These are phyloP conservation scores for Naja naja DNA, from an alignment of 2,113 vertebrate genomes.

Conservation along the genomic window DNA sequence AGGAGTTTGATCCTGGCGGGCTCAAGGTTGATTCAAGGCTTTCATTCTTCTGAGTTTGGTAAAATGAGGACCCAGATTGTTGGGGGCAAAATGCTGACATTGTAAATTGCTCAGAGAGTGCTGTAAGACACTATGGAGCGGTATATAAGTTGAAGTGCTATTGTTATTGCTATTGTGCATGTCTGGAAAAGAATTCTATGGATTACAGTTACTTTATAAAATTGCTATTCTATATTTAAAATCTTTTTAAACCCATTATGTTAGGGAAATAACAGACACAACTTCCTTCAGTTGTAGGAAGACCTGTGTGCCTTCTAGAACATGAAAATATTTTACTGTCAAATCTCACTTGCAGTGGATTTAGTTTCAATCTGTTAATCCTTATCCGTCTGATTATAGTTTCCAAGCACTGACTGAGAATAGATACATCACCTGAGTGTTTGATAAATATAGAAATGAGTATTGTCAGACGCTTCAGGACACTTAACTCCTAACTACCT, in stretches of 20 bases:
- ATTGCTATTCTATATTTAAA: neutral
- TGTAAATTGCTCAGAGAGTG: neutral
- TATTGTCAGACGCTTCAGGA: neutral
- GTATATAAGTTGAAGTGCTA: neutral
- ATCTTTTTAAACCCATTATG: neutral
- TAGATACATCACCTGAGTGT: neutral
- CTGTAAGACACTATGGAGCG: neutral
- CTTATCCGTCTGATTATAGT: neutral
- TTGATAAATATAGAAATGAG: neutral
- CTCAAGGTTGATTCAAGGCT: neutral
- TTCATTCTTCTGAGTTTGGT: neutral
- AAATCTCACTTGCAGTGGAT: neutral
- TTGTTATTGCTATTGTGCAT: neutral
- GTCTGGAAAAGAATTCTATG: neutral
- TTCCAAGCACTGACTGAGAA: neutral
- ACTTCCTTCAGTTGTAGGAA: neutral
- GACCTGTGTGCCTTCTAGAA: neutral
- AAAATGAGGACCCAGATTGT: neutral
- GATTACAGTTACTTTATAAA: neutral
- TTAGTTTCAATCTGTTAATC: neutral
- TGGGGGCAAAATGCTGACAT: neutral
- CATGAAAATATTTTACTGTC: neutral
- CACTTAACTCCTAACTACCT: neutral
- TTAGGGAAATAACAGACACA: neutral
- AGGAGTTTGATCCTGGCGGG: neutral